Base-by-base conservation (phyloP, 2,797 vertebrate species). In the Aeoliscus strigatus region DNA sequence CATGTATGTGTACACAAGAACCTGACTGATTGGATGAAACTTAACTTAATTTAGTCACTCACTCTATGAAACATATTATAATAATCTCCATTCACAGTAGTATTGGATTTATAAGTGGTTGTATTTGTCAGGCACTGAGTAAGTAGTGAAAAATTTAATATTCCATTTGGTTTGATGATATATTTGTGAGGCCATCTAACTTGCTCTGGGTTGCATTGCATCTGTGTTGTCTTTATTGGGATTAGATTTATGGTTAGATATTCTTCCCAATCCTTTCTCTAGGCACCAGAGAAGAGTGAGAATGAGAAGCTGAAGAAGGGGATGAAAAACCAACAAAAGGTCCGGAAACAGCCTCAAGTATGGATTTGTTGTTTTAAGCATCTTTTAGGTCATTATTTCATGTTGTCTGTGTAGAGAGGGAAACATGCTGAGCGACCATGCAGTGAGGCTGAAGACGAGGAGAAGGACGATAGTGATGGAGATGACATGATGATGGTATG, bases 401-500 rank as follows among this genome's bases (percentile, higher is more conserved):
- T 1, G 42, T 5, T 56, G 1, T 30, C 21, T 14, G 11, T 39
- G 23, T 29, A 85, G 86, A 84, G 61, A 66, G 72, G 24, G 8
- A 87, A 83, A 49, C 18, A 73, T 9, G 53, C 51, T 1, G 63
- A 56, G 18, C 52, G 14, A 0, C 27, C 75, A 1, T 14, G 4
- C 8, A 77, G 66, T 3, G 60, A 79, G 4, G 83, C 83, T 2
- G 82, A 88, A 12, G 81, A 83, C 0, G 77, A 82, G 0, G 76
- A 75, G 3, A 78, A 80, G 1, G 79, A 81, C 2, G 81, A 67
- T 0, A 81, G 69, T 15, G 82, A 86, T 6, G 71, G 49, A n/a
- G 73, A 66, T 4, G 84, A 82, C 47, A 86, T 46, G 13, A 85
- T 87, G 83, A 85, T 64, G 83, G 87, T 89, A 53, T 1, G 49